These are phyloP conservation scores for Callocephalon fimbriatum DNA, from an alignment of 2,113 vertebrate genomes.

Conservation along the genomic window DNA sequence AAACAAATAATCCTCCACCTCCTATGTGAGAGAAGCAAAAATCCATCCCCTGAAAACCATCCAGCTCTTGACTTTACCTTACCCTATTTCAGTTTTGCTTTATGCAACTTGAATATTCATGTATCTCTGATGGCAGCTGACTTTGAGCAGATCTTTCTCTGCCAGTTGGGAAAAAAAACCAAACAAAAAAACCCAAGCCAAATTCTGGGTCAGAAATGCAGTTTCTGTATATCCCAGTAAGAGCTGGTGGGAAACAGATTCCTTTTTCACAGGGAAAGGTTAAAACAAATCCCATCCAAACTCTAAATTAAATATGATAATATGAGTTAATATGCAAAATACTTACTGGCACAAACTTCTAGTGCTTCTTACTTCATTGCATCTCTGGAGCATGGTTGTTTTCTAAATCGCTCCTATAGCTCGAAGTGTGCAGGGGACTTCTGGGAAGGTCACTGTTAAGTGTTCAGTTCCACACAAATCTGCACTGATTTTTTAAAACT, in stretches of 20 bases:
- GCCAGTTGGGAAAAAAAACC: not conserved
- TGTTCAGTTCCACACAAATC: not conserved
- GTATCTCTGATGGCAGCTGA: not conserved
- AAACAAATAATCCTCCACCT: not conserved
- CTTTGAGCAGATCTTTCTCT: not conserved
- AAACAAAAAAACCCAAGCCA: not conserved
- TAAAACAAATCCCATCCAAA: not conserved
- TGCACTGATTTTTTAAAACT: not conserved
- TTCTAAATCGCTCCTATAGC: not conserved
- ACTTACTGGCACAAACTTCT: not conserved
- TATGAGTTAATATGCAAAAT: not conserved
- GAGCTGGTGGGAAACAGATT: not conserved
- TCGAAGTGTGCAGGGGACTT: not conserved
- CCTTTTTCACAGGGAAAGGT: not conserved
- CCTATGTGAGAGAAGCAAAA: not conserved
- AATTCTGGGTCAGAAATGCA: not conserved
- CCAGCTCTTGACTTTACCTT: not conserved
- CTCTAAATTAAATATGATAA: not conserved
- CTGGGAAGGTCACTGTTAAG: not conserved
- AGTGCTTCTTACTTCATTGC: not conserved
- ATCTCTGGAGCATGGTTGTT: not conserved
- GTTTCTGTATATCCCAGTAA: not conserved
- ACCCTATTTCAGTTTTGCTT: not conserved
- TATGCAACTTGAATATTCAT: not conserved
- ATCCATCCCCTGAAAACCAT: not conserved